Evolutionary conservation across 92 coral and sea anemone genomes (phyloP).

Genomic region (Virgularia gustaviana): DNA sequence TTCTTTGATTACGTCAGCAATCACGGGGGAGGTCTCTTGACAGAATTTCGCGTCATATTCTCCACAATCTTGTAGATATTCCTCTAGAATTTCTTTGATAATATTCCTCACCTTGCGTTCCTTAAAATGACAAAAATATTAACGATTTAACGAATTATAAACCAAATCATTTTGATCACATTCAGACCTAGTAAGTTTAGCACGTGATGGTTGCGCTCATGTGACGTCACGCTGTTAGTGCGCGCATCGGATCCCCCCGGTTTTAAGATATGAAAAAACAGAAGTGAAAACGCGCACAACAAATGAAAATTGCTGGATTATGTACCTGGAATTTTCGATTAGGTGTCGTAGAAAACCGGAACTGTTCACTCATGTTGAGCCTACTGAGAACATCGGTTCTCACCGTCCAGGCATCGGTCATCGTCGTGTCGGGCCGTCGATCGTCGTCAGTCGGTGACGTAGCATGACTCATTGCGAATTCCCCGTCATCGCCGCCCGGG

Average conservation of each 20-base stretch:
- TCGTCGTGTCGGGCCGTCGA: conserved; percentile 46
- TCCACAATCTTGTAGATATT: conserved; percentile 57
- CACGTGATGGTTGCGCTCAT: no score
- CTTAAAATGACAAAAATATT: no score
- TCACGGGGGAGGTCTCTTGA: conserved; percentile 48
- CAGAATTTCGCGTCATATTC: conserved; percentile 69
- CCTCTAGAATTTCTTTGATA: conserved; percentile 70
- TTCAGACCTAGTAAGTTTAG: no score
- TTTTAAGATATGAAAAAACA: no score
- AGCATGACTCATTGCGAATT: conserved; percentile 77
- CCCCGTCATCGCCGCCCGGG: conserved; percentile 85
- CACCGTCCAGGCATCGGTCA: conserved; percentile 5
- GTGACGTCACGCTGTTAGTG: no score
- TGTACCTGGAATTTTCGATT: conserved; percentile 35
- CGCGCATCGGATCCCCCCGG: no score
- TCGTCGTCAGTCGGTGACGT: conserved; percentile 90
- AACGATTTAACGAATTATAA: no score
- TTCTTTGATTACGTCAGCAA: conserved; percentile 75
- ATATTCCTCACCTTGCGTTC: conserved; percentile 71
- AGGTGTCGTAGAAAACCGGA: conserved; percentile 24
- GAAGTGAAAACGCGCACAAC: no score
- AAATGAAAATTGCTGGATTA: no score
- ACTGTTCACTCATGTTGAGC: conserved; percentile 32
- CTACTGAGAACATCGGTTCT: conserved; percentile 34
- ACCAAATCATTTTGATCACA: no score